phyloP scores from a whole-genome alignment of 2,797 vertebrate genomes.

The Chaetodon trifasciatus region DNA sequence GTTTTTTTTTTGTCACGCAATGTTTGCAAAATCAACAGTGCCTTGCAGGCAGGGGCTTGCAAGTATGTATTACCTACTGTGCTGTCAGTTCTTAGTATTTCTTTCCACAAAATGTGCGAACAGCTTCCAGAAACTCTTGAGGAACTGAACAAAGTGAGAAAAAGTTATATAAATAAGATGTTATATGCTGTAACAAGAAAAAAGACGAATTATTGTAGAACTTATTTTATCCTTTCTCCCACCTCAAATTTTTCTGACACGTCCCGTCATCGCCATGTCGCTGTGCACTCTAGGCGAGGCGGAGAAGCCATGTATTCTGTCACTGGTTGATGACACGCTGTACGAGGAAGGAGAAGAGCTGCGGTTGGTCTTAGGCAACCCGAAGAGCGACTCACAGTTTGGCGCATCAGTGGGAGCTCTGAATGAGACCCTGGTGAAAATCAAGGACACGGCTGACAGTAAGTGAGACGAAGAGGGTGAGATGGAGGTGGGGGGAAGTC shows the following conservation, averaged over 20 bases:
- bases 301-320: conserved; percentile 89
- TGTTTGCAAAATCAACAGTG: conserved; percentile 25
- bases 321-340: conserved; percentile 88
- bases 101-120: conserved; percentile 23
- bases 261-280: conserved; percentile 10
- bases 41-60: conserved; percentile 25
- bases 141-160: conserved; percentile 12
- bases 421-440: conserved; percentile 92
- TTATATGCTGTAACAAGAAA: conserved; percentile 16
- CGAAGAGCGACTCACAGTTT: conserved; percentile 89
- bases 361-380: conserved; percentile 91
- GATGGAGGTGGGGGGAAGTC: not conserved
- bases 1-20: conserved; percentile 25
- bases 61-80: conserved; percentile 26
- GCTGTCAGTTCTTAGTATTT: conserved; percentile 19
- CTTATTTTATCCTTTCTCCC: conserved; percentile 11
- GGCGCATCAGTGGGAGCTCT: conserved; percentile 91
- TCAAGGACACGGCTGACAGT: conserved; percentile 93
- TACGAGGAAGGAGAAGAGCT: conserved; percentile 93
- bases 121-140: conserved; percentile 13
- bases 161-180: conserved; percentile 23
- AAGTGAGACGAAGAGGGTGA: conserved; percentile 75
- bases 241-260: conserved; percentile 22
- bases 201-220: conserved; percentile 1
- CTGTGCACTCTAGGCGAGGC: conserved; percentile 86